A percentile compares a stretch with the other conserved stretches of the same genome.
Conservation (phyloP, 2,888 invertebrate species). For the Anagyrus pseudococci region DNA sequence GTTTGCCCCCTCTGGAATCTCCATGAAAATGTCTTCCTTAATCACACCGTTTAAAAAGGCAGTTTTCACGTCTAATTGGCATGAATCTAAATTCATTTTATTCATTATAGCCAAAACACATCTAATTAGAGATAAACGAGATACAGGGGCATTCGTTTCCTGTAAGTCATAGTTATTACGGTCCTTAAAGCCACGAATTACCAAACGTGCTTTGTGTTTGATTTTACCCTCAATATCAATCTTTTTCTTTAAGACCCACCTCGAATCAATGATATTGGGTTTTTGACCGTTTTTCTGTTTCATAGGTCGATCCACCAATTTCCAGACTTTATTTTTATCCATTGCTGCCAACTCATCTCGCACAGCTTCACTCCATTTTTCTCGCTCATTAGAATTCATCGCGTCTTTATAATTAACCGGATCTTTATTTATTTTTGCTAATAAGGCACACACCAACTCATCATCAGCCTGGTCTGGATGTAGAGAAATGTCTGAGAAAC, state of each 20-base stretch:
- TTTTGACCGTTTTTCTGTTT: conserved; percentile 13
- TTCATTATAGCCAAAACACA: not conserved
- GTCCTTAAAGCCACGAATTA: not conserved
- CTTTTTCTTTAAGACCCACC: not conserved
- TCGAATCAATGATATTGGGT: conserved; percentile 36
- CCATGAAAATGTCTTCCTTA: conserved; percentile 29
- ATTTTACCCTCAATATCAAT: not conserved
- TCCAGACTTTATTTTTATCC: conserved; percentile 35
- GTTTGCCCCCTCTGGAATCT: conserved; percentile 32
- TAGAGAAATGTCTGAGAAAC: not conserved
- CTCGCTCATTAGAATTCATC: conserved; percentile 19
- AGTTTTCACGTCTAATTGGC: conserved; percentile 38
- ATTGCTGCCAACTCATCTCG: not conserved
- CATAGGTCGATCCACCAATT: conserved; percentile 21
- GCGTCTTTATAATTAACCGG: conserved; percentile 31
- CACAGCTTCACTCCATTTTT: conserved; percentile 8
- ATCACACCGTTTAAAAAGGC: conserved; percentile 42
- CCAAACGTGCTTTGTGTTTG: not conserved
- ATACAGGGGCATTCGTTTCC: not conserved
- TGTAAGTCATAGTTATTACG: not conserved
- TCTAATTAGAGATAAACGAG: not conserved
- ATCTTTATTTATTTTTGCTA: conserved; percentile 29
- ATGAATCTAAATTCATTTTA: conserved; percentile 11
- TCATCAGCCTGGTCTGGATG: not conserved
- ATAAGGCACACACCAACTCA: conserved; percentile 4